phyloP scores from a whole-genome alignment of 2,113 vertebrate species.

The Lasiurus cinereus region DNA sequence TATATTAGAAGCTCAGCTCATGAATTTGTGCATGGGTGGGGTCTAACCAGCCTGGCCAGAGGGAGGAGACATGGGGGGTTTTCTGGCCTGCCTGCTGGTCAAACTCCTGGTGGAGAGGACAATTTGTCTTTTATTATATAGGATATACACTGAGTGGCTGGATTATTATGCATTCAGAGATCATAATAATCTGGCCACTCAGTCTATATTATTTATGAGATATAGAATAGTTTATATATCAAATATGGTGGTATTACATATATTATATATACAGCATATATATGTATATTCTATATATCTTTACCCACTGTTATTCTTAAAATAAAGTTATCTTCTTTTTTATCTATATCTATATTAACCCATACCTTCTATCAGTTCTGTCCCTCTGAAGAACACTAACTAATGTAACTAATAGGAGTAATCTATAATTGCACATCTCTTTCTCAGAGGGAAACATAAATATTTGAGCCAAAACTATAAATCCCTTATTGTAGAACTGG shows the following conservation, averaged over 20 bases:
- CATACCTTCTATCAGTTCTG: background rate
- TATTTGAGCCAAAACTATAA: background rate
- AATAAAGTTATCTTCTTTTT: background rate
- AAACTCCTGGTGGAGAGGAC: no score
- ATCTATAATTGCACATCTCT: no score
- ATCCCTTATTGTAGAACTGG: background rate
- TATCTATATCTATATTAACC: background rate
- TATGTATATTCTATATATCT: background rate
- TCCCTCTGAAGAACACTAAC: background rate
- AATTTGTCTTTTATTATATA: no score
- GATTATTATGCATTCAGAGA: no score
- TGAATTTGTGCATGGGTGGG: no score
- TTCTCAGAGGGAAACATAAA: background rate
- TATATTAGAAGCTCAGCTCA: no score
- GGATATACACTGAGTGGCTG: no score
- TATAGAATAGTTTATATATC: background rate
- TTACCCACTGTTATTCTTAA: background rate
- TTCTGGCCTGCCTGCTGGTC: no score
- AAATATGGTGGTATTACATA: background rate
- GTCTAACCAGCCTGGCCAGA: no score
- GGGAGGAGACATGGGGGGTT: no score
- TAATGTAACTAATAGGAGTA: background rate
- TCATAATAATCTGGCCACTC: no score
- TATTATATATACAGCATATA: background rate
- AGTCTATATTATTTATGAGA: no score